Evolutionary conservation across 2,113 vertebrate species (phyloP), one percentile per base, ranked within the genome.

Genomic region (Hypanus sabinus): DNA sequence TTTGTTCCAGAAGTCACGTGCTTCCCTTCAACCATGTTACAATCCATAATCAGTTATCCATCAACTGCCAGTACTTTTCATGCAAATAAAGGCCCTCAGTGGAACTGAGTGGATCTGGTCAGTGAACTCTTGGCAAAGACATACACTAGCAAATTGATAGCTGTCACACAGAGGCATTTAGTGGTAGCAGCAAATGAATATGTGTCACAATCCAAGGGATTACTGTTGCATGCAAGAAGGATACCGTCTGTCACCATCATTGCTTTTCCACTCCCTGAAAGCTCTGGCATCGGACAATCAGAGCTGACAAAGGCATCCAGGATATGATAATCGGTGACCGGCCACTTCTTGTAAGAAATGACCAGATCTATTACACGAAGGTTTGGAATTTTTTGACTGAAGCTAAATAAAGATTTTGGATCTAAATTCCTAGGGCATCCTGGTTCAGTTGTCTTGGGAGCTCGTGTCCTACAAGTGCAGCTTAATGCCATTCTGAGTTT

Each of bases 191-290:
- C 24, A 73, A 93, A 93, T 93, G 90, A 20, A 71, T 93, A 55
- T 12, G 68, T 73, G 91, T 93, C 91, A 93, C 14, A 55, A 75
- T 12, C 68, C 91, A 46, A 11, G 8, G 68, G 36, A 93, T 73
- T 7, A 93, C 36, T 93, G 70, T 22, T 38, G 68, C 68, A 73
- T 75, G 91, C 91, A 93, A 73, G 36, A 75, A 93, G 91, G 91
- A 93, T 93, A 33, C 91, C 36, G 38, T 93, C 91, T 93, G 91
- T 93, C 91, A 93, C 91, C 36, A 71, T 93, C 36, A 70, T 46
- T 9, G 68, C 24, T 73, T 93, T 73, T 55, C 70, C 70, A 73
- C 68, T 73, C 68, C 60, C 68, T 93, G 38, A 22, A 75, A 93
- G 73, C 36, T 93, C 70, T 73, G 70, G 70, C 68, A 55, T 22